Evolutionary conservation across 92 coral and sea anemone genomes (phyloP).

Genomic region (Actinostola sp.): DNA sequence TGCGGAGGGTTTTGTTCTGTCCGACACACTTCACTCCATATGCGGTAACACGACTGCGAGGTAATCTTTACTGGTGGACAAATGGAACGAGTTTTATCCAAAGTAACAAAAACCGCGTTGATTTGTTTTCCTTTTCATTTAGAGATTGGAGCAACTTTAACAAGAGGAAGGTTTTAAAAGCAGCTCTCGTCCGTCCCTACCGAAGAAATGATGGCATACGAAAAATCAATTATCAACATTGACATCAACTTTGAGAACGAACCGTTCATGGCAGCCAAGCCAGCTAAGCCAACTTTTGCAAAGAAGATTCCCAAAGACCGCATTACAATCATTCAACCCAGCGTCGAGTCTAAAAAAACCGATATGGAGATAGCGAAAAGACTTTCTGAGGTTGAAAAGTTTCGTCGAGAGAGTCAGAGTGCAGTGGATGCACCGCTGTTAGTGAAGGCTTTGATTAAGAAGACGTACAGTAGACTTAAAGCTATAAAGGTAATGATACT

Average conservation of each 20-base stretch:
- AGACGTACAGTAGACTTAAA: conserved; percentile 53
- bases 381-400: conserved; percentile 61
- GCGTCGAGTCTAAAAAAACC: conserved; percentile 68
- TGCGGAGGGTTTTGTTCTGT: too few species aligned
- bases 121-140: too few species aligned
- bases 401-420: conserved; percentile 78
- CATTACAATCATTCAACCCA: conserved; percentile 73
- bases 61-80: too few species aligned
- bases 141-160: too few species aligned
- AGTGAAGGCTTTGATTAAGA: conserved; percentile 64
- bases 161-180: background rate
- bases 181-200: background rate
- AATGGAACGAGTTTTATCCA: too few species aligned
- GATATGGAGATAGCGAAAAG: conserved; percentile 64
- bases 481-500: conserved; percentile 57
- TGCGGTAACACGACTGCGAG: too few species aligned
- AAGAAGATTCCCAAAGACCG: conserved; percentile 72
- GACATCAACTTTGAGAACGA: conserved; percentile 86
- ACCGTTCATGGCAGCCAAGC: conserved; percentile 34
- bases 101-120: too few species aligned
- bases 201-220: conserved; percentile 54
- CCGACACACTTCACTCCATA: too few species aligned
- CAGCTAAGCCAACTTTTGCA: conserved; percentile 48
- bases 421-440: conserved; percentile 67
- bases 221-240: conserved; percentile 79